phyloP scores from a whole-genome alignment of 2,113 vertebrate genomes.

The Tragelaphus imberbis region DNA sequence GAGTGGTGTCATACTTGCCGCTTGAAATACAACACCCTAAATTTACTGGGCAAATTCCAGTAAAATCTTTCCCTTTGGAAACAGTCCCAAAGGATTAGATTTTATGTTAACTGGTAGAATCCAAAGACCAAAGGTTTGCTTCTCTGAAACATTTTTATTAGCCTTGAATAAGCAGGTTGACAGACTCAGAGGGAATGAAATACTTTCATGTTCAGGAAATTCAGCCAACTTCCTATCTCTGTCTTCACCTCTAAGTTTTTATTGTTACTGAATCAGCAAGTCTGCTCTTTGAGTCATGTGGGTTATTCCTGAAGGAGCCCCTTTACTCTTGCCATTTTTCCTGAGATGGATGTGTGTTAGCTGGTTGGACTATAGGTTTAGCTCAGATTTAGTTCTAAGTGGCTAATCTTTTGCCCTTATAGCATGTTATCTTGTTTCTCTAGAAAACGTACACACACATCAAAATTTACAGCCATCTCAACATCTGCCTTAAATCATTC shows the following conservation, averaged over 20 bases:
- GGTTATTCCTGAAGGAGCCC: not conserved
- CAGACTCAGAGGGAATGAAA: not conserved
- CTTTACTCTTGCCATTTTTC: constrained; percentile 19
- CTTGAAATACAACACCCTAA: not conserved
- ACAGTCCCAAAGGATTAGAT: not conserved
- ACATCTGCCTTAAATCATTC: not conserved
- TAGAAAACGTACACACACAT: constrained; percentile 21
- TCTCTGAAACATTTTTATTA: constrained; percentile 29
- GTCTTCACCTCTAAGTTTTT: not conserved
- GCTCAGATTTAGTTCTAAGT: not conserved
- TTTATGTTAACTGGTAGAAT: not conserved
- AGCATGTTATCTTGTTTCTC: not conserved
- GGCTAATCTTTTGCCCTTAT: not conserved
- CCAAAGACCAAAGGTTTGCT: constrained; percentile 21
- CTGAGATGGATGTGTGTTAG: not conserved
- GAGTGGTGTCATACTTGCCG: not conserved
- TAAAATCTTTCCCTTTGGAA: constrained; percentile 1
- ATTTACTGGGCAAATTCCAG: not conserved
- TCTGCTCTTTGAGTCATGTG: not conserved
- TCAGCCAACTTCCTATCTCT: not conserved
- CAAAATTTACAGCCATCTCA: not conserved
- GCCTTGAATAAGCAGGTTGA: not conserved
- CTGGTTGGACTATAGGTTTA: not conserved
- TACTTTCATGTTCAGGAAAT: not conserved
- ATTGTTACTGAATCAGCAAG: not conserved